A percentile compares a stretch with the other conserved stretches of the same genome.
Conservation (phyloP, 2,888 invertebrate species). For the Caenorhabditis panamensis region DNA sequence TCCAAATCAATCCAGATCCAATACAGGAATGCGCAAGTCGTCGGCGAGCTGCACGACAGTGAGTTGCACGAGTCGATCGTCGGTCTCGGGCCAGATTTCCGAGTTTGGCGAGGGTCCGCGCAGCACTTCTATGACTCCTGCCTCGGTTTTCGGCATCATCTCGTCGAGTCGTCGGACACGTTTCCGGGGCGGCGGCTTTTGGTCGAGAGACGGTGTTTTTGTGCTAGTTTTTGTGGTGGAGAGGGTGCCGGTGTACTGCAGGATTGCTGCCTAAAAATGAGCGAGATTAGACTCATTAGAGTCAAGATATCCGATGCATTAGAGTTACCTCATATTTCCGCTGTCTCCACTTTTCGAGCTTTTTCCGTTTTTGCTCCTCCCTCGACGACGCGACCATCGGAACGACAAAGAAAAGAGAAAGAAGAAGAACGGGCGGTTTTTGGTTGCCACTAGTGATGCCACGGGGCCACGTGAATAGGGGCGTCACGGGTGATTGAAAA, state of each 20-base stretch:
- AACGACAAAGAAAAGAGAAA: too few species aligned
- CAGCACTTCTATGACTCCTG: slow-evolving; percentile 18
- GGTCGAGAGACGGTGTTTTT: neutral
- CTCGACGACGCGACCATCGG: slow-evolving; percentile 6
- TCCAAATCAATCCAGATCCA: slow-evolving; percentile 17
- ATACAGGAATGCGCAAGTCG: slow-evolving; percentile 16
- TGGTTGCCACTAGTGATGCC: slow-evolving; percentile 14
- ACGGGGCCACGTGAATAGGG: too few species aligned
- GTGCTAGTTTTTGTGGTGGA: neutral
- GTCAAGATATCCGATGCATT: neutral
- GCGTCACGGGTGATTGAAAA: too few species aligned
- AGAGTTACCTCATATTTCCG: slow-evolving; percentile 16
- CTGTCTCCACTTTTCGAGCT: slow-evolving; percentile 1
- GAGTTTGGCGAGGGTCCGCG: neutral
- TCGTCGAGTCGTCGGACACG: neutral
- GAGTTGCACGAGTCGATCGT: slow-evolving; percentile 25
- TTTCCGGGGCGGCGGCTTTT: too few species aligned
- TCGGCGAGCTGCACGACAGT: slow-evolving; percentile 7
- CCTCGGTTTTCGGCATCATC: slow-evolving; percentile 19
- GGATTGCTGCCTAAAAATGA: slow-evolving; percentile 10
- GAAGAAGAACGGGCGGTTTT: slow-evolving; percentile 23
- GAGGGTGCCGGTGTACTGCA: neutral
- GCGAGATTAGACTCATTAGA: neutral
- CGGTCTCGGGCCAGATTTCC: slow-evolving; percentile 27
- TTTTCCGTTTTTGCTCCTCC: slow-evolving; percentile 12